Evolutionary conservation across 2,888 invertebrate species (phyloP).

Genomic region (Meteorus colon): DNA sequence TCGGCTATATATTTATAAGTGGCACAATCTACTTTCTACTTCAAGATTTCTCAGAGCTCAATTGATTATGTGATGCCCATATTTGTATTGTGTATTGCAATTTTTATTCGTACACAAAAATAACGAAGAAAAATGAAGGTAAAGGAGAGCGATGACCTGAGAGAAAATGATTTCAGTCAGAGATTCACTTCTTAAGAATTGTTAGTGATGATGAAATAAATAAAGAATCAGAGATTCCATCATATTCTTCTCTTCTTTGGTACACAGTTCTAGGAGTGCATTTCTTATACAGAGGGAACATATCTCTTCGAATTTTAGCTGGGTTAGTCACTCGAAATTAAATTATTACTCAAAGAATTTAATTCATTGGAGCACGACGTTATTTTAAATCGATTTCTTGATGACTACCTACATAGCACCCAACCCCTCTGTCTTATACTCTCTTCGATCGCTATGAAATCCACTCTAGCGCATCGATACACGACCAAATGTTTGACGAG

Average conservation of each 20-base stretch:
- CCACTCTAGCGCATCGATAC: slow-evolving; percentile 47
- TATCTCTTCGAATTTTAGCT: no score
- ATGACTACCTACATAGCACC: slow-evolving; percentile 24
- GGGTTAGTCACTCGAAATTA: no score
- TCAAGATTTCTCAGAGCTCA: slow-evolving; percentile 9
- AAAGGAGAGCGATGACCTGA: no score
- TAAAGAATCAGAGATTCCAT: no score
- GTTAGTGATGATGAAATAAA: no score
- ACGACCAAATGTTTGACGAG: slow-evolving; percentile 20
- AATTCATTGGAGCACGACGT: slow-evolving; percentile 25
- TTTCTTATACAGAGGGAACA: no score
- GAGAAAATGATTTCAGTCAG: no score
- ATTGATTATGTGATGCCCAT: slow-evolving; percentile 7
- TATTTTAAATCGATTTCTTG: slow-evolving; percentile 36
- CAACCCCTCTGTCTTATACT: slow-evolving; percentile 27
- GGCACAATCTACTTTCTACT: slow-evolving; percentile 43
- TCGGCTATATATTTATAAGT: slow-evolving; percentile 33
- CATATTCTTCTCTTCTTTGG: no score
- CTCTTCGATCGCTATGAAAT: slow-evolving; percentile 34
- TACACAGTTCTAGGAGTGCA: no score
- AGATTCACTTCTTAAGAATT: no score
- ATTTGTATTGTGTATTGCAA: slow-evolving; percentile 1
- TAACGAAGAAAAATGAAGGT: no score
- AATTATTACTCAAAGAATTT: neutral
- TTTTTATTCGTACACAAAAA: neutral